Conservation (phyloP, 2,797 vertebrate genomes). For the Aratinga solstitialis region DNA sequence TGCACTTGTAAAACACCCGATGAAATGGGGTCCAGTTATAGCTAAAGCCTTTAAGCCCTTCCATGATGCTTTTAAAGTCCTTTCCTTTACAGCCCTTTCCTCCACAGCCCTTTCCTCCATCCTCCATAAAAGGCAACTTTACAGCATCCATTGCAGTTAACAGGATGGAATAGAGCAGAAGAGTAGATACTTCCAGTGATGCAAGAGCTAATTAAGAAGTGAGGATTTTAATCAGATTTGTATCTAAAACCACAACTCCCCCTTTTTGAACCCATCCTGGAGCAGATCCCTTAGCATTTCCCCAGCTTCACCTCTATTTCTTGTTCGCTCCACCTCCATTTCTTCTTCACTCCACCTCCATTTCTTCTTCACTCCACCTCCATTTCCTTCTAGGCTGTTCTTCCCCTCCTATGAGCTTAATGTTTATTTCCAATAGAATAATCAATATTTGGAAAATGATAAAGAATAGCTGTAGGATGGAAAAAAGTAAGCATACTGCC, state of each 20-base stretch:
- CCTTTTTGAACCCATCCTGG: neutral
- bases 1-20: neutral
- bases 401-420: neutral
- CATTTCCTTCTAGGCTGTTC: neutral
- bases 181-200: neutral
- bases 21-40: neutral
- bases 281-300: neutral
- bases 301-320: neutral
- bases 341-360: neutral
- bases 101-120: neutral
- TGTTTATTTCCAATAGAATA: fast-evolving
- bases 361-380: neutral
- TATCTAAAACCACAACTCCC: neutral
- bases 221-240: neutral
- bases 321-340: neutral
- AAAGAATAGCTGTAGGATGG: fast-evolving
- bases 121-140: neutral
- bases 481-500: neutral
- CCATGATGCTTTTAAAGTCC: neutral
- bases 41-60: neutral
- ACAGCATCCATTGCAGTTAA: neutral
- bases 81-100: neutral
- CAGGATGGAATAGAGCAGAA: neutral
- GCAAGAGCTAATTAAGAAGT: neutral
- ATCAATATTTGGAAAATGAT: neutral